Evolutionary conservation across 1,140 invertebrate species (phyloP).

Genomic region (Mactra quadrangularis): DNA sequence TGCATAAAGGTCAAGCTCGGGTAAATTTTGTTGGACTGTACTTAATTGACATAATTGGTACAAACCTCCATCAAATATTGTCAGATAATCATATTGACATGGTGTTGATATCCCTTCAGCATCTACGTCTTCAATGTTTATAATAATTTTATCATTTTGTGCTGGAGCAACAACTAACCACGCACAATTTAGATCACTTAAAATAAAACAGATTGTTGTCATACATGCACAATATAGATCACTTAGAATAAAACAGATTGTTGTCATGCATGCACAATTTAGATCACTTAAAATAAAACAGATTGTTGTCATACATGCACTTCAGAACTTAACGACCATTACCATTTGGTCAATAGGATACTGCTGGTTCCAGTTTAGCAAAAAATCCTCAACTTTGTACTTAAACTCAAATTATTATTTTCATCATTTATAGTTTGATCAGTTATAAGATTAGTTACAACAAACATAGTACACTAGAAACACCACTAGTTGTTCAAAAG

Average conservation of each 20-base stretch:
- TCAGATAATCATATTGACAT: conserved; percentile 12
- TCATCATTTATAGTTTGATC: too few relatives aligned
- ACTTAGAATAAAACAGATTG: neutral
- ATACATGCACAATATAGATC: conserved; percentile 5
- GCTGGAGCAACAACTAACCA: conserved; percentile 1
- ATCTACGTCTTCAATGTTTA: neutral
- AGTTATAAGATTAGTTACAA: too few relatives aligned
- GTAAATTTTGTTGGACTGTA: too few relatives aligned
- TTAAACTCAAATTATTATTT: too few relatives aligned
- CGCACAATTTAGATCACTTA: conserved; percentile 4
- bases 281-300: neutral
- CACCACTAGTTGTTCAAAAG: too few relatives aligned
- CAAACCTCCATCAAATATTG: conserved; percentile 11
- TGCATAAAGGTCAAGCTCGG: too few relatives aligned
- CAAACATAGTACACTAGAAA: too few relatives aligned
- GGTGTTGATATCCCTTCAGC: neutral
- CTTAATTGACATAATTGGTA: too few relatives aligned
- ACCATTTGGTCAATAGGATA: too few relatives aligned
- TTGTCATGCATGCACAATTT: conserved; percentile 5
- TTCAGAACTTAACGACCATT: neutral
- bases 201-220: neutral
- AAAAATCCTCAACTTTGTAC: too few relatives aligned
- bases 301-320: conserved; percentile 1
- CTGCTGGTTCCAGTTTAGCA: too few relatives aligned
- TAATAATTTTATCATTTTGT: neutral